Conservation (phyloP, 1,140 invertebrate species). For the Tetramorium simillimum region DNA sequence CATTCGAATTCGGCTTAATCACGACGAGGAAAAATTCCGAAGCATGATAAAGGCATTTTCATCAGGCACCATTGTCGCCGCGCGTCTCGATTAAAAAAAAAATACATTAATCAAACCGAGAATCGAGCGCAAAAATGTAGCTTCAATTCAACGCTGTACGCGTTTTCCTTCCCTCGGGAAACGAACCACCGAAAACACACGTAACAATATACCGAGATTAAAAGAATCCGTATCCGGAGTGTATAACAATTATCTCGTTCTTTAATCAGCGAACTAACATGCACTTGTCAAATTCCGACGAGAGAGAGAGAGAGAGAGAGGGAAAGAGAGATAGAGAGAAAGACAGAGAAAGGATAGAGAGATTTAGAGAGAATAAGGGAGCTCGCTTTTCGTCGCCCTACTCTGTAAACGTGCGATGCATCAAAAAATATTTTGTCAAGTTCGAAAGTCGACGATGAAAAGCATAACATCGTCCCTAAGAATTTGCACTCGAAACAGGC, state of each 20-base stretch:
- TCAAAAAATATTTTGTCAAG: slow-evolving; percentile 50
- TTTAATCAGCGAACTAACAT: slow-evolving; percentile 43
- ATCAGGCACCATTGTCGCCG: not conserved
- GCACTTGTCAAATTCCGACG: slow-evolving; percentile 24
- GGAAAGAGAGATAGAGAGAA: slow-evolving; percentile 6
- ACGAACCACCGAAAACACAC: not conserved
- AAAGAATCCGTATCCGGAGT: slow-evolving; percentile 21
- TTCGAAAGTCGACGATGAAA: slow-evolving; percentile 49
- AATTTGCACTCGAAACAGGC: slow-evolving; percentile 24
- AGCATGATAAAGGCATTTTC: slow-evolving; percentile 12
- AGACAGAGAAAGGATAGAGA: slow-evolving; percentile 27
- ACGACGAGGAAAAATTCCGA: slow-evolving; percentile 1
- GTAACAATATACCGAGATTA: slow-evolving; percentile 23
- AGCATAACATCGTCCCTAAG: slow-evolving; percentile 26
- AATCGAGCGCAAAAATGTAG: slow-evolving; percentile 2
- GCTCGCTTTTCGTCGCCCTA: slow-evolving; percentile 49
- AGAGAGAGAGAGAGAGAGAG: slow-evolving; percentile 12
- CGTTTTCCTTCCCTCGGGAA: not conserved
- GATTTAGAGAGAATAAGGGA: slow-evolving; percentile 44
- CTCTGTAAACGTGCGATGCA: slow-evolving; percentile 50
- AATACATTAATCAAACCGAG: not conserved
- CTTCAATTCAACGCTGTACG: not conserved
- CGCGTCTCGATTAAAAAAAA: not conserved
- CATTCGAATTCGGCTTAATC: not conserved
- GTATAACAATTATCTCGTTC: slow-evolving; percentile 31